Evolutionary conservation across 2,113 vertebrate genomes (phyloP).

Genomic region (Gobiocypris rarus): DNA sequence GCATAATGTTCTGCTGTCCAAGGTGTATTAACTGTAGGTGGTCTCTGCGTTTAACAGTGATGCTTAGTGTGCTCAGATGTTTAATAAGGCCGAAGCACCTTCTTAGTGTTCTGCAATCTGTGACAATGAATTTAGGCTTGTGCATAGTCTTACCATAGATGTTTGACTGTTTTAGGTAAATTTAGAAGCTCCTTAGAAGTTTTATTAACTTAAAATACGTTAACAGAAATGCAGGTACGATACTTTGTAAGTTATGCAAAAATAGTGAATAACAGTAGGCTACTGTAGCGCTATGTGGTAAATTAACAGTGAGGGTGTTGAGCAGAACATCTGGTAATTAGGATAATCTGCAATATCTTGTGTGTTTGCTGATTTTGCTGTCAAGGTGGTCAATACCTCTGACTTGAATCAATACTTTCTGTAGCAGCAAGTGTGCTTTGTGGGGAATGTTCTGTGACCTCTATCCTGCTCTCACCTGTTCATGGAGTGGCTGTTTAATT

Average conservation of each 20-base stretch:
- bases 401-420: constrained; percentile 7
- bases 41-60: background rate
- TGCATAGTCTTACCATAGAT: no score
- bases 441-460: background rate
- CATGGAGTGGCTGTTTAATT: background rate
- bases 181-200: background rate
- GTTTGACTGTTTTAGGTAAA: background rate
- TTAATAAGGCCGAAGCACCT: background rate
- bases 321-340: background rate
- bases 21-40: background rate
- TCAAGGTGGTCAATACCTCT: background rate
- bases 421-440: background rate
- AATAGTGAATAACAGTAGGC: no score
- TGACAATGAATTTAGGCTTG: background rate
- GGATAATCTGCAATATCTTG: background rate
- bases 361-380: background rate
- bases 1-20: constrained; percentile 13
- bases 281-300: background rate
- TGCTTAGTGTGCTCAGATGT: background rate
- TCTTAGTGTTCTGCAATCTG: background rate
- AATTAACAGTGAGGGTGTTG: background rate
- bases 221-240: background rate
- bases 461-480: no score
- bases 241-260: background rate
- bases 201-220: background rate